These are phyloP conservation scores for Pollicipes pollicipes DNA, from an alignment of 1,140 invertebrate species.

Conservation along the genomic window DNA sequence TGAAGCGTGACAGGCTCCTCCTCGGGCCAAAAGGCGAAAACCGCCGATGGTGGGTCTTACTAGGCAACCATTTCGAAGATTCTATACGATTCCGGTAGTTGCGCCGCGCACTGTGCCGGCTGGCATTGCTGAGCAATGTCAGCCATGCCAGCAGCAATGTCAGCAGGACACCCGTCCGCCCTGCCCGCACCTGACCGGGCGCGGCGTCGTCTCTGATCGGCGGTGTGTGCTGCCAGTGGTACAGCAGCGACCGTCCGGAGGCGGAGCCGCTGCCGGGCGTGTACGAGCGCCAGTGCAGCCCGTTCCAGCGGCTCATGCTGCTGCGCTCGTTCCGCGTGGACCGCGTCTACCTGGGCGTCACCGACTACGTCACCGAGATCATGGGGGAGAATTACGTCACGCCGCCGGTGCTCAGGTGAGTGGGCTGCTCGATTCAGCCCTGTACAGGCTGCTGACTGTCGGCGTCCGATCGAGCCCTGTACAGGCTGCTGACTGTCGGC, in stretches of 20 bases:
- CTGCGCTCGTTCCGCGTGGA: slow-evolving; percentile 69
- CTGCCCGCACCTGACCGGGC: no score
- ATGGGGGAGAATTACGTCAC: slow-evolving; percentile 74
- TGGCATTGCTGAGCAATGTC: no score
- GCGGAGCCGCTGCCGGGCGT: neutral
- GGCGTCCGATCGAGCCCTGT: no score
- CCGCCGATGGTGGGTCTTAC: no score
- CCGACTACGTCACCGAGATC: slow-evolving; percentile 52
- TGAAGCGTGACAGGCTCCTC: no score
- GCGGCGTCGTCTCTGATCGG: neutral
- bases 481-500: no score
- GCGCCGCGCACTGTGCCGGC: no score
- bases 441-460: slow-evolving; percentile 7
- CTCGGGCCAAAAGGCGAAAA: no score
- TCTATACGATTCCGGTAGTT: no score
- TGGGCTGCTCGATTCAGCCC: neutral
- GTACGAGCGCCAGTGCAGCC: slow-evolving; percentile 51
- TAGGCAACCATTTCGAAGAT: no score
- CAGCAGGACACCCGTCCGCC: no score
- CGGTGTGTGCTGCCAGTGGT: neutral
- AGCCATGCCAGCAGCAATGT: no score
- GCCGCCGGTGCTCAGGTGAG: slow-evolving; percentile 50
- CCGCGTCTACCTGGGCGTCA: slow-evolving; percentile 58
- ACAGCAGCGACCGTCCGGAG: neutral
- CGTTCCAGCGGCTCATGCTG: slow-evolving; percentile 58